Conservation (phyloP, 37 sponge, comb jelly and placozoan species). For the Crambe crambe region DNA sequence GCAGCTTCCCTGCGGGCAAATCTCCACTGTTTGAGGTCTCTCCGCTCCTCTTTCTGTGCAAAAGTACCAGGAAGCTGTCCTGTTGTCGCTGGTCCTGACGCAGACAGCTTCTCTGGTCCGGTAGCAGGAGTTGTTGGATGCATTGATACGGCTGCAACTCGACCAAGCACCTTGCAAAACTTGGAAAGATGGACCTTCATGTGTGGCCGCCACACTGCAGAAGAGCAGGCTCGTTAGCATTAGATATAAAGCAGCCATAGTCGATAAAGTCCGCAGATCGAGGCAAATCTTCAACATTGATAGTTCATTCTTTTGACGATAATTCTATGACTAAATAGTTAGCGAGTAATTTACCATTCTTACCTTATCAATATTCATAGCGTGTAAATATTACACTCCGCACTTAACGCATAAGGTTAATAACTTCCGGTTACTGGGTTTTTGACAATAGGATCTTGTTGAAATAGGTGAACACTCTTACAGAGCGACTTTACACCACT, state of each 20-base stretch:
- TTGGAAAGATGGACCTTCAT: neutral
- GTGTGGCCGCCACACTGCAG: neutral
- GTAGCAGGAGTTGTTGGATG: slow-evolving; percentile 11
- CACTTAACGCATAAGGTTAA: too few relatives aligned
- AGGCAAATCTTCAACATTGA: too few relatives aligned
- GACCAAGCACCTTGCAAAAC: neutral
- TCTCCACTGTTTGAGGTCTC: slow-evolving; percentile 7
- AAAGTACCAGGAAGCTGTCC: slow-evolving; percentile 41
- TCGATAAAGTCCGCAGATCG: too few relatives aligned
- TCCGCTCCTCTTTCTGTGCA: slow-evolving; percentile 12
- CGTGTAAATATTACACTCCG: too few relatives aligned
- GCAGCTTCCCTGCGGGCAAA: slow-evolving; percentile 12
- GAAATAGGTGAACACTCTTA: too few relatives aligned
- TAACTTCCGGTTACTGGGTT: too few relatives aligned
- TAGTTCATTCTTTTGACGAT: too few relatives aligned
- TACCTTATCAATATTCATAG: too few relatives aligned
- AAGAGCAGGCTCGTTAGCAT: neutral
- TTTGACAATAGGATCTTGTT: too few relatives aligned
- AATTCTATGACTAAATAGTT: too few relatives aligned
- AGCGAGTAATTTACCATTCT: too few relatives aligned
- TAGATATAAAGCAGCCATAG: neutral
- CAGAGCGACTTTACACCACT: too few relatives aligned
- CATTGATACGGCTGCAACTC: slow-evolving; percentile 20
- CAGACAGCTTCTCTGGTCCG: slow-evolving; percentile 18
- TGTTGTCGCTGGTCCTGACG: slow-evolving; percentile 4